phyloP scores from a whole-genome alignment of 2,888 invertebrate genomes.

The Ormyrus nitidulus region DNA sequence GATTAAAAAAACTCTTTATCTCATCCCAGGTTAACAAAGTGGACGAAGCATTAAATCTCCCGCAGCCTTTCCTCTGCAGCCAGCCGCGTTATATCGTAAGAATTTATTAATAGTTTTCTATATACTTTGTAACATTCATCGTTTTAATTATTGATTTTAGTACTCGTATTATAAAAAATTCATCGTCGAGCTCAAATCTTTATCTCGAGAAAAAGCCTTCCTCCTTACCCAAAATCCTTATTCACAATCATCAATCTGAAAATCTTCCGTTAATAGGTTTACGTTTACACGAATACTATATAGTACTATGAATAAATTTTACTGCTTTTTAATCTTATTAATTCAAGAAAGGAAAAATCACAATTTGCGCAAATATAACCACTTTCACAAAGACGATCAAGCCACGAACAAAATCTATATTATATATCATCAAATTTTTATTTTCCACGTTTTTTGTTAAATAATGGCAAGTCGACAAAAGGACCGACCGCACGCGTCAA shows the following conservation, averaged over 20 bases:
- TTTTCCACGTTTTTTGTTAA: constrained; percentile 35
- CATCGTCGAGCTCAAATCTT: constrained; percentile 39
- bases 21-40: constrained; percentile 46
- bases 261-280: constrained; percentile 49
- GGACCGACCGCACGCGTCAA: constrained; percentile 31
- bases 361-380: constrained; percentile 67
- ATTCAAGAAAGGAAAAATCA: constrained; percentile 60
- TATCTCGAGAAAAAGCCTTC: constrained; percentile 10
- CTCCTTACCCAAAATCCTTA: background rate
- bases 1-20: constrained; percentile 28
- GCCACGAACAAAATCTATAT: constrained; percentile 63
- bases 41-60: constrained; percentile 50
- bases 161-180: constrained; percentile 48
- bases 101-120: constrained; percentile 60
- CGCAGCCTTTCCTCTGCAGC: constrained; percentile 54
- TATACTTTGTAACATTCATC: constrained; percentile 67
- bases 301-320: constrained; percentile 59
- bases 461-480: constrained; percentile 32
- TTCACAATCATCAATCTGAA: background rate
- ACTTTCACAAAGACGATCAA: constrained; percentile 68
- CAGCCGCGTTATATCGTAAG: constrained; percentile 59
- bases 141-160: constrained; percentile 59
- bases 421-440: constrained; percentile 40
- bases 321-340: constrained; percentile 52
- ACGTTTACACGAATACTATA: constrained; percentile 61